These are phyloP conservation scores for Andrena minutula DNA, from an alignment of 2,888 invertebrate genomes.

Conservation along the genomic window DNA sequence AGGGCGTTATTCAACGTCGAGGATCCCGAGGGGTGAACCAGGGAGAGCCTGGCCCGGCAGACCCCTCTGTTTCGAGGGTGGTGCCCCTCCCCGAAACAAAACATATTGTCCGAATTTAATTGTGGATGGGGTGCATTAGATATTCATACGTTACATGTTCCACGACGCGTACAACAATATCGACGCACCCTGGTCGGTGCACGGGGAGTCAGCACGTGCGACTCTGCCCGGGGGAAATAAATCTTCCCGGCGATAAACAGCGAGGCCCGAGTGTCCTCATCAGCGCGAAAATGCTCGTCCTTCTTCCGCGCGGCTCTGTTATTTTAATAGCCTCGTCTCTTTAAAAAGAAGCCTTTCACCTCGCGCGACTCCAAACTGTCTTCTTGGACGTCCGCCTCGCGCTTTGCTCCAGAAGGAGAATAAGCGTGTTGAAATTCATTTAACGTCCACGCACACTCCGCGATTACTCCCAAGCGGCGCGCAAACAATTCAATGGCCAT, in stretches of 20 bases:
- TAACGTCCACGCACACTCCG: neutral
- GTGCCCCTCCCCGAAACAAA: conserved; percentile 80
- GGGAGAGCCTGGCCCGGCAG: conserved; percentile 23
- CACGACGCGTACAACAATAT: conserved; percentile 80
- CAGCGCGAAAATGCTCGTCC: neutral
- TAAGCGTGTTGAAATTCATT: conserved; percentile 7
- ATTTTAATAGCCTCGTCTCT: neutral
- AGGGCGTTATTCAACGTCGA: conserved; percentile 74
- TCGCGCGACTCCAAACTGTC: neutral
- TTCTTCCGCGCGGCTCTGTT: neutral
- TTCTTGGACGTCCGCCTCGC: neutral
- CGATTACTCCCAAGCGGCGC: conserved; percentile 5
- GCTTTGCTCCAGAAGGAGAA: neutral
- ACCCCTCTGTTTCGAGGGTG: conserved; percentile 72
- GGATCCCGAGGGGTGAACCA: conserved; percentile 62
- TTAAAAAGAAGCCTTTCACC: too few species aligned
- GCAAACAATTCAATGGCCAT: conserved; percentile 19
- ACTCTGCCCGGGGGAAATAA: conserved; percentile 62
- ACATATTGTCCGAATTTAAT: conserved; percentile 85
- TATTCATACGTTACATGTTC: conserved; percentile 84
- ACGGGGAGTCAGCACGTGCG: conserved; percentile 68
- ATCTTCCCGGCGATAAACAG: conserved; percentile 68
- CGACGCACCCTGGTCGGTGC: conserved; percentile 48
- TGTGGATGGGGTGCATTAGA: conserved; percentile 83
- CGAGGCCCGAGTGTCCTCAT: conserved; percentile 13